These are phyloP conservation scores for Danaus plexippus DNA, from an alignment of 1,140 invertebrate genomes.

Conservation along the genomic window DNA sequence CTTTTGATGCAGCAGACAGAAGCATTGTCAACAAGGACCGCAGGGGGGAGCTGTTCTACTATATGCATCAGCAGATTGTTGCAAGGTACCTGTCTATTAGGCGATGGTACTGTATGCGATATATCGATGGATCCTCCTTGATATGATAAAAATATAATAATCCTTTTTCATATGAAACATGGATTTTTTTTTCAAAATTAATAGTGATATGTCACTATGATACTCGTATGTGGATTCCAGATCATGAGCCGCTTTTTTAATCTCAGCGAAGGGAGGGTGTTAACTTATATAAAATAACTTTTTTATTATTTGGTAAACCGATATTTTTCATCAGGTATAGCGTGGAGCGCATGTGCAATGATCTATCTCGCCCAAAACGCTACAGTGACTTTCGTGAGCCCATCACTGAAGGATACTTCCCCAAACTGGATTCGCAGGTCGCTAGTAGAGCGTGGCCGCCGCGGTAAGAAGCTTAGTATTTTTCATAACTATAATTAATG, in stretches of 20 bases:
- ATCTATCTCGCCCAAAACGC: slow-evolving; percentile 57
- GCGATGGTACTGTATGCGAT: too few relatives aligned
- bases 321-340: slow-evolving; percentile 70
- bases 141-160: too few relatives aligned
- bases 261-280: too few relatives aligned
- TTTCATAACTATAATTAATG: too few relatives aligned
- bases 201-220: too few relatives aligned
- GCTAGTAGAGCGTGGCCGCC: slow-evolving; percentile 70
- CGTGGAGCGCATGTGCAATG: slow-evolving; percentile 73
- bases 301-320: too few relatives aligned
- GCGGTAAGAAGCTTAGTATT: slow-evolving; percentile 30
- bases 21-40: slow-evolving; percentile 78
- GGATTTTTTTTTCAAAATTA: too few relatives aligned
- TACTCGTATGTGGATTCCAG: too few relatives aligned
- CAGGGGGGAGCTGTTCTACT: slow-evolving; percentile 83
- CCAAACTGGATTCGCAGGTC: slow-evolving; percentile 73
- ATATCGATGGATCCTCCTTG: too few relatives aligned
- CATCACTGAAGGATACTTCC: slow-evolving; percentile 74
- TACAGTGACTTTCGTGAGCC: slow-evolving; percentile 67
- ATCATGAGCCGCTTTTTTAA: too few relatives aligned
- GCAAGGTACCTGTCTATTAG: slow-evolving; percentile 44
- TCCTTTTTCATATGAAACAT: too few relatives aligned
- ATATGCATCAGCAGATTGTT: slow-evolving; percentile 84
- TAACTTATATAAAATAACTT: too few relatives aligned
- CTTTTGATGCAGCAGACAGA: slow-evolving; percentile 74